Base-by-base conservation (phyloP, 2,888 invertebrate genomes). In the Serripes groenlandicus region DNA sequence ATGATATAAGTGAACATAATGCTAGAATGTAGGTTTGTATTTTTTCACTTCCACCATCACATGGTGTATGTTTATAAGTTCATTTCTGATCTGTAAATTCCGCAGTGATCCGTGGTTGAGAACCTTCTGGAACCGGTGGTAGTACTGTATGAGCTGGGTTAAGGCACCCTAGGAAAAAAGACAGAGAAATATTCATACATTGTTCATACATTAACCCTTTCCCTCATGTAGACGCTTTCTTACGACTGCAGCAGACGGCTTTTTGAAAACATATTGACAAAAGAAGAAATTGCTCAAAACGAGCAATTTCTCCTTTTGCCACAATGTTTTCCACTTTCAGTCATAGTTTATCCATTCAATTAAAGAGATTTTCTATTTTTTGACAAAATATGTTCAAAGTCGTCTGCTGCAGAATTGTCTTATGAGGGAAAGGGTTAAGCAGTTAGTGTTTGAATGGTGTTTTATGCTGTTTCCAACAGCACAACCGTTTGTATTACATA, bases 41-140 rank as follows among this genome's bases (percentile, higher is more conserved):
- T 99, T 99, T 95, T 99, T 99, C 86, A 99, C 98, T 96, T 99
- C 99, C 1, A 99, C 98, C 98, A 99, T 99, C 81, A 99, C 97
- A 81, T 99, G 98, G 95, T 99, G 99, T 92, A 99, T 98, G 94
- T 99, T 99, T 3, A 99, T 98, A 74, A 99, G 96, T 94, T 99
- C 98, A 9, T 97, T 97, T 87, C 95, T 93, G 72, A 95, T 94
- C 69, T 95, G 94, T 86, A 95, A 90, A 77, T 94, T 93, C 75
- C 95, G 94, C 89, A 96, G 95, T 9, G 95, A 95, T 76, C 95
- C 94, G 26, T 98, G 98, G 11, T 97, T 97, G 30, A 99, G 95
- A 30, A 99, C 96, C 95, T 99, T 99, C 91, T 98, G 98, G 94
- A 99, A 99, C 91, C 98, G 96, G 94, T 99, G 98, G 94, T 99